Evolutionary conservation across 2,113 vertebrate species (phyloP).

Genomic region (Brienomyrus longianalis): DNA sequence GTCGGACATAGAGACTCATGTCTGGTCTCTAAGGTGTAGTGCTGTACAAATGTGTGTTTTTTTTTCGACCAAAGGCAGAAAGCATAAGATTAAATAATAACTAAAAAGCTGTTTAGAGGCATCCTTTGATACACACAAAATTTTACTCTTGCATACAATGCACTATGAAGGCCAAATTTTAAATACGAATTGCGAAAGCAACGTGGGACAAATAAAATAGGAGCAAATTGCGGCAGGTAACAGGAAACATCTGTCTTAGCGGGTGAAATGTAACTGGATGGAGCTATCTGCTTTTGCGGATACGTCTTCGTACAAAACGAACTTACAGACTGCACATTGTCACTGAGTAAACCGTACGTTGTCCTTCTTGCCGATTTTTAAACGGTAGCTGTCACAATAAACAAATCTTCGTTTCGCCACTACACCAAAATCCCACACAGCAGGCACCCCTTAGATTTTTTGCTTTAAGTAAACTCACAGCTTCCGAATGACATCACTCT

Average conservation of each 20-base stretch:
- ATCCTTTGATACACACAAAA: not conserved
- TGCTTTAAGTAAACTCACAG: not conserved
- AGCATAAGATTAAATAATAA: not conserved
- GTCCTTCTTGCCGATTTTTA: not conserved
- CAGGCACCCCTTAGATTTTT: not conserved
- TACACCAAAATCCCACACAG: not conserved
- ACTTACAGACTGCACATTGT: constrained; percentile 1
- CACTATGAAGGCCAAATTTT: constrained; percentile 12
- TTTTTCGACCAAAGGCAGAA: not conserved
- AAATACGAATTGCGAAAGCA: not conserved
- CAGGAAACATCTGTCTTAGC: constrained; percentile 19
- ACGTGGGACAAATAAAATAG: not conserved
- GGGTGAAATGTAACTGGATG: constrained; percentile 10
- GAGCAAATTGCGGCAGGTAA: not conserved
- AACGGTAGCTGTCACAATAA: not conserved
- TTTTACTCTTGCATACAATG: not conserved
- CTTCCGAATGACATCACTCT: not conserved
- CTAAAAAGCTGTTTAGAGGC: not conserved
- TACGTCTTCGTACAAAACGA: not conserved
- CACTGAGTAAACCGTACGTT: not conserved
- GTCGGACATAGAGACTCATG: not conserved
- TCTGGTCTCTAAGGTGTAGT: not conserved
- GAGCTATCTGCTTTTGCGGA: constrained; percentile 9
- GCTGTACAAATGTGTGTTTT: not conserved
- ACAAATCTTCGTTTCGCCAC: not conserved